Evolutionary conservation across 1,140 invertebrate species (phyloP).

Genomic region (Neoseiulus cucumeris): DNA sequence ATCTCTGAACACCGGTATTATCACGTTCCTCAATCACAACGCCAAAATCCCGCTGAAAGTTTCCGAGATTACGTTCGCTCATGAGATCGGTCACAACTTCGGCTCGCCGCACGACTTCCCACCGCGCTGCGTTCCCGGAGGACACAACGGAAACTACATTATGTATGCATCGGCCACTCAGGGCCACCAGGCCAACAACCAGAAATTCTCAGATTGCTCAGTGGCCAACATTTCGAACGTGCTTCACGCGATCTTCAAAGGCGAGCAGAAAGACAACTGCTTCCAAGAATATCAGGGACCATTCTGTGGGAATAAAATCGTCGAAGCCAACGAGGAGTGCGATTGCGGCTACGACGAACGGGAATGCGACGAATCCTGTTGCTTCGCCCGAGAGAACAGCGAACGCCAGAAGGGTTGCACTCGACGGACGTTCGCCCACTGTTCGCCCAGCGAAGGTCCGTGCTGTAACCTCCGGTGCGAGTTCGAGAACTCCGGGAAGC

Average conservation of each 20-base stretch:
- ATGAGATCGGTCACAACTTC: constrained; percentile 99
- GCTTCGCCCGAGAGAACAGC: constrained; percentile 57
- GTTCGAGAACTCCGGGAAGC: constrained; percentile 34
- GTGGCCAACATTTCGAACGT: constrained; percentile 86
- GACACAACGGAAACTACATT: constrained; percentile 69
- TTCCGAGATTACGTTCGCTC: constrained; percentile 88
- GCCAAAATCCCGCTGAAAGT: constrained; percentile 87
- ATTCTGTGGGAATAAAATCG: constrained; percentile 98
- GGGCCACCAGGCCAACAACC: constrained; percentile 80
- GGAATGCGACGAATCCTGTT: constrained; percentile 83
- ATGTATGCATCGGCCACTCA: constrained; percentile 93
- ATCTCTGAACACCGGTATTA: constrained; percentile 94
- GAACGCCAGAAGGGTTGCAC: constrained; percentile 52
- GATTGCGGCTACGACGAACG: constrained; percentile 89
- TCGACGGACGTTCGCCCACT: constrained; percentile 51
- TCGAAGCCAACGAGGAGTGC: constrained; percentile 90
- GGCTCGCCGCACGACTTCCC: constrained; percentile 97
- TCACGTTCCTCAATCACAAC: constrained; percentile 98
- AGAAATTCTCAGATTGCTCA: constrained; percentile 78
- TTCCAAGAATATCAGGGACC: constrained; percentile 72
- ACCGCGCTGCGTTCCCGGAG: constrained; percentile 67
- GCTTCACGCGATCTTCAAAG: constrained; percentile 55
- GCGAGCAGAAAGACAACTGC: constrained; percentile 83
- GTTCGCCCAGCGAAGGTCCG: constrained; percentile 74
- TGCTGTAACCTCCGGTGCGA: constrained; percentile 69